Evolutionary conservation across 2,888 invertebrate species (phyloP).

Genomic region (Megaustenia siamemsis): DNA sequence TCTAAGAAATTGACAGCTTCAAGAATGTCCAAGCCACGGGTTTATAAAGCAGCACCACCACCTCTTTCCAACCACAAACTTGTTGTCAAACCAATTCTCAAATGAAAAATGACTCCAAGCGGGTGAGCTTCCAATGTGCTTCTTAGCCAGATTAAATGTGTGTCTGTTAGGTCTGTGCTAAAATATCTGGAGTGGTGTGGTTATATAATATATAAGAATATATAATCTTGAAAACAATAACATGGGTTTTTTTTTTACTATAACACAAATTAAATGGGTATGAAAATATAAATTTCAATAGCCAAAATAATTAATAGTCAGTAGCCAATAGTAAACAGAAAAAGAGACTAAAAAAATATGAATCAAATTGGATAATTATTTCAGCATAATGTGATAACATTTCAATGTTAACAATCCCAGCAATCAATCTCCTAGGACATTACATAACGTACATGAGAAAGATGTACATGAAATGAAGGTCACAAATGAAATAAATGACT

Average conservation of each 20-base stretch:
- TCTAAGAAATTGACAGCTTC: background rate
- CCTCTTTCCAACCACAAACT: background rate
- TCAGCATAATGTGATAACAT: background rate
- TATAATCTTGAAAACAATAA: background rate
- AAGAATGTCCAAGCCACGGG: slow-evolving; percentile 22
- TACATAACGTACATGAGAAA: background rate
- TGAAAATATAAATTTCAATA: background rate
- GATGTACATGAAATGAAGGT: background rate
- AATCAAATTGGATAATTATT: background rate
- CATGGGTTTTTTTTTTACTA: background rate
- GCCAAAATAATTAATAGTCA: background rate
- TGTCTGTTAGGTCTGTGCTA: background rate
- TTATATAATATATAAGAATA: background rate
- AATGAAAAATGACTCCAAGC: background rate
- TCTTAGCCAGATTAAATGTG: background rate
- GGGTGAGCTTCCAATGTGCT: background rate
- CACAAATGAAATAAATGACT: background rate
- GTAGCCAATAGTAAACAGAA: background rate
- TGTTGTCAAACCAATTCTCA: background rate
- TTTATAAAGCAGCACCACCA: background rate
- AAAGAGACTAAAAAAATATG: background rate
- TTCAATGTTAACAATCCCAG: background rate
- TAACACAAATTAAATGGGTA: background rate
- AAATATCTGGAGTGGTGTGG: background rate
- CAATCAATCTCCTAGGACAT: background rate